Conservation (phyloP, 2,888 invertebrate genomes). For the Tryphoninae sp. region DNA sequence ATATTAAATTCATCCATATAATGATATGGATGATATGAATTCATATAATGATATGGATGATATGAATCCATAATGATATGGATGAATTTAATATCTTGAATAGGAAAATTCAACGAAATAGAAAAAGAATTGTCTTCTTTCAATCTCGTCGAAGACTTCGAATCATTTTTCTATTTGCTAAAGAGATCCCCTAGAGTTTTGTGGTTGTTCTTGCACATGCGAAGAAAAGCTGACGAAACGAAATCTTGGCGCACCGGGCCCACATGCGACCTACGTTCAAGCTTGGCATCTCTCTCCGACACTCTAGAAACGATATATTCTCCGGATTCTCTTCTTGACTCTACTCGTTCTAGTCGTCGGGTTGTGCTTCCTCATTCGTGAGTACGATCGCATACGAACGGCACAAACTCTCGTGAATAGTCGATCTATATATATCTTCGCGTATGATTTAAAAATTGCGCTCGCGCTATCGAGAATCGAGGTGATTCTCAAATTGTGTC, state of each 20-base stretch:
- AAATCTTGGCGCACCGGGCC: conserved; percentile 63
- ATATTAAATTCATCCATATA: no score
- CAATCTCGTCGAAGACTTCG: no score
- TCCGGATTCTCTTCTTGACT: conserved; percentile 54
- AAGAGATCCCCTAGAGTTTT: conserved; percentile 40
- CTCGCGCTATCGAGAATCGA: conserved; percentile 1
- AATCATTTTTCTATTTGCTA: no score
- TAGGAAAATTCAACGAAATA: no score
- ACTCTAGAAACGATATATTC: neutral
- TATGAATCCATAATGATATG: no score
- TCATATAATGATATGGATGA: no score
- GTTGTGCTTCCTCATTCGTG: conserved; percentile 65
- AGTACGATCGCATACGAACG: conserved; percentile 38
- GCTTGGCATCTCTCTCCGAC: conserved; percentile 34
- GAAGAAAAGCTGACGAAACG: conserved; percentile 5
- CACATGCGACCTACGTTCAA: conserved; percentile 68
- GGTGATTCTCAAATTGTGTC: no score
- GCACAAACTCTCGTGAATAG: neutral
- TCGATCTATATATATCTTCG: neutral
- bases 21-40: no score
- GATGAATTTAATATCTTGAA: no score
- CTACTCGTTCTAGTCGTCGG: conserved; percentile 40
- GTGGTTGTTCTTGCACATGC: conserved; percentile 31
- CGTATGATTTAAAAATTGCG: neutral
- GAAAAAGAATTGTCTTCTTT: no score